A percentile compares a stretch with the other conserved stretches of the same genome.
Evolutionary conservation across 2,113 vertebrate genomes (phyloP).

Genomic region (Myotis yumanensis): DNA sequence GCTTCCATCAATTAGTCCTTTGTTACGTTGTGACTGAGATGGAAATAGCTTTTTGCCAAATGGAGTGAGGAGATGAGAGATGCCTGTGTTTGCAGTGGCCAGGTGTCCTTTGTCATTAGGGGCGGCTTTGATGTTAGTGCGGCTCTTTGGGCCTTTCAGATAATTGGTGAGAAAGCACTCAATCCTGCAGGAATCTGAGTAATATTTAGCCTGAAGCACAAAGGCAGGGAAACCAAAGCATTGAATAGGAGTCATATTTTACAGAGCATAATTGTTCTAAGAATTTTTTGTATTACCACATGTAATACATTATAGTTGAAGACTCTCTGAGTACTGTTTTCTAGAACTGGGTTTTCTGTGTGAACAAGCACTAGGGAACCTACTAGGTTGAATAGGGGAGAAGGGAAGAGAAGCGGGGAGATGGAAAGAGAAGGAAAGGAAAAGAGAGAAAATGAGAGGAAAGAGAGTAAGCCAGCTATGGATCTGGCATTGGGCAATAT

Average conservation of each 20-base stretch:
- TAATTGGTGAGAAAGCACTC: slow-evolving; percentile 74
- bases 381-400: neutral
- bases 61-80: slow-evolving; percentile 74
- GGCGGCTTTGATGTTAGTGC: slow-evolving; percentile 74
- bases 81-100: slow-evolving; percentile 69
- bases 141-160: slow-evolving; percentile 62
- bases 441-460: neutral
- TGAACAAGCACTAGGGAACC: neutral
- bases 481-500: neutral
- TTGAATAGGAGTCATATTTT: slow-evolving; percentile 64
- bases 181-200: slow-evolving; percentile 61
- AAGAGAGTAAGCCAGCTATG: neutral
- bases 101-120: slow-evolving; percentile 78
- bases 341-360: slow-evolving; percentile 2
- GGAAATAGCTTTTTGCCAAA: slow-evolving; percentile 79
- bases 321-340: neutral
- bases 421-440: too few species aligned
- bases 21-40: slow-evolving; percentile 74
- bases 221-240: slow-evolving; percentile 53
- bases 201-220: slow-evolving; percentile 61
- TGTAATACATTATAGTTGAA: slow-evolving; percentile 8
- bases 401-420: neutral
- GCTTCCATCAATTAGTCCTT: slow-evolving; percentile 78
- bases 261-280: slow-evolving; percentile 48
- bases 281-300: neutral